A percentile compares a stretch with the other conserved stretches of the same genome.
Conservation (phyloP, 1,140 invertebrate species). For the Tribolium madens region DNA sequence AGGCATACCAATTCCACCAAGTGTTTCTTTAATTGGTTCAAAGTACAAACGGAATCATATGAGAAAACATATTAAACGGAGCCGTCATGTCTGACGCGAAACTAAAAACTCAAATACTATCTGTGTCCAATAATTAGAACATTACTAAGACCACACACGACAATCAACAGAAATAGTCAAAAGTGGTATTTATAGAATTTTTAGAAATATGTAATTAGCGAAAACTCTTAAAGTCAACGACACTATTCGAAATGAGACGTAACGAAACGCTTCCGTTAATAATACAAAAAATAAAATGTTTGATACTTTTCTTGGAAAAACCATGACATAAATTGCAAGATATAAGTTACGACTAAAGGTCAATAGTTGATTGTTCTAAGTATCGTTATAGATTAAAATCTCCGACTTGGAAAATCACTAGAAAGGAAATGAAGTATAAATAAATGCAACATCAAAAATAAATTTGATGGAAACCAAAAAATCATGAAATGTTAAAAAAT, state of each 20-base stretch:
- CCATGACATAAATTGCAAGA: background rate
- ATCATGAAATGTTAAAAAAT: background rate
- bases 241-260: slow-evolving; percentile 13
- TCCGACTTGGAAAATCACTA: slow-evolving; percentile 12
- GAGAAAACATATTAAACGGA: slow-evolving; percentile 21
- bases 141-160: background rate
- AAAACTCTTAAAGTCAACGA: slow-evolving; percentile 18
- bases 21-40: slow-evolving; percentile 30
- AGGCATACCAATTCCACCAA: slow-evolving; percentile 5
- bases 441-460: slow-evolving; percentile 7
- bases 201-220: slow-evolving; percentile 19
- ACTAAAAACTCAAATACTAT: background rate
- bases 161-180: background rate
- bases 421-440: background rate
- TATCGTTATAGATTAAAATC: background rate
- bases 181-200: background rate
- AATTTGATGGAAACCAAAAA: background rate
- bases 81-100: slow-evolving; percentile 12
- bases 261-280: slow-evolving; percentile 10
- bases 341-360: background rate
- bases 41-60: slow-evolving; percentile 37
- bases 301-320: background rate
- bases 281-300: background rate
- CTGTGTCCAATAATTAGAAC: background rate
- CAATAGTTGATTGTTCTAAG: slow-evolving; percentile 13